phyloP scores from a whole-genome alignment of 2,888 invertebrate species.

The Blastobasis adustella region DNA sequence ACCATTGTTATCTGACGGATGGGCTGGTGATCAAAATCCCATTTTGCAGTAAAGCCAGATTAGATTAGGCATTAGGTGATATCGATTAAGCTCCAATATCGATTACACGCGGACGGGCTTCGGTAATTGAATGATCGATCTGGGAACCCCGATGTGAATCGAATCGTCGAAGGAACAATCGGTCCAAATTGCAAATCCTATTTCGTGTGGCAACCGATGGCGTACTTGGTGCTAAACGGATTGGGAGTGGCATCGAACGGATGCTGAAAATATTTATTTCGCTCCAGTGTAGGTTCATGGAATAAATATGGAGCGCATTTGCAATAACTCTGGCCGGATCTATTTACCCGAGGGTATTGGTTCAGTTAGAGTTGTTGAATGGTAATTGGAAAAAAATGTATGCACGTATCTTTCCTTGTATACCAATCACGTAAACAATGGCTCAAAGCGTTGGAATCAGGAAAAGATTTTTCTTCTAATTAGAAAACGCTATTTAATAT shows the following conservation, averaged over 20 bases:
- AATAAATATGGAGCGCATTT: too few relatives aligned
- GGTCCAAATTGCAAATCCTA: constrained; percentile 42
- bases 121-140: not conserved
- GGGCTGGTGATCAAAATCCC: too few relatives aligned
- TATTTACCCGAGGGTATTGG: not conserved
- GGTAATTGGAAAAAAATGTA: not conserved
- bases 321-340: not conserved
- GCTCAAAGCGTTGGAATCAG: too few relatives aligned
- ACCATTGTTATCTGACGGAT: too few relatives aligned
- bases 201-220: constrained; percentile 5
- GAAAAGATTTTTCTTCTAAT: too few relatives aligned
- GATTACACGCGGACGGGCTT: not conserved
- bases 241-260: not conserved
- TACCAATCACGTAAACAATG: too few relatives aligned
- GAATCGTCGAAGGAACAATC: constrained; percentile 1
- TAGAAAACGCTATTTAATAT: too few relatives aligned
- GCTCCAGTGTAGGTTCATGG: too few relatives aligned
- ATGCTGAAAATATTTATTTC: too few relatives aligned
- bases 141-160: not conserved
- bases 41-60: too few relatives aligned
- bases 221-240: not conserved
- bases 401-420: too few relatives aligned
- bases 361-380: not conserved
- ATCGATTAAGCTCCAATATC: not conserved
- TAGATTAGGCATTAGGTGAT: not conserved